Percentiles rank a stretch among this genome's conserved stretches.
phyloP scores from a whole-genome alignment of 2,113 vertebrate genomes.

The Neogobius melanostomus region DNA sequence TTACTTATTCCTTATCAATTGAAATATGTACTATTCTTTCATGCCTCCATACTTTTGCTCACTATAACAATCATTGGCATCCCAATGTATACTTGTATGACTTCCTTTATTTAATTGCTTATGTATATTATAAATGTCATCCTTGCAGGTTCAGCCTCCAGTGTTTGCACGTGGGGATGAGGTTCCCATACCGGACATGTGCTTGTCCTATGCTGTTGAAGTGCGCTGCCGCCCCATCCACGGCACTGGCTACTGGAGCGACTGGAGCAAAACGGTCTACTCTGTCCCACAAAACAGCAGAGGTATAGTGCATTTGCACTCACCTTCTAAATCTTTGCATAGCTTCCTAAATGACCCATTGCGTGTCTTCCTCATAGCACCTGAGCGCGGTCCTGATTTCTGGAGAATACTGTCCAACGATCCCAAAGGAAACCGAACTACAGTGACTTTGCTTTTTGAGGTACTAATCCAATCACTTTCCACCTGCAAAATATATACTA shows the following conservation, averaged over 20 bases:
- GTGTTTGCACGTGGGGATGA: constrained; percentile 35
- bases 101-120: not conserved
- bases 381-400: constrained; percentile 86
- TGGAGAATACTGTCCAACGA: constrained; percentile 83
- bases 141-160: constrained; percentile 57
- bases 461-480: constrained; percentile 61
- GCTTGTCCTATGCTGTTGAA: constrained; percentile 77
- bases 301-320: constrained; percentile 77
- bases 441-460: constrained; percentile 87
- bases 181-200: constrained; percentile 71
- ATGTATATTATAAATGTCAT: constrained; percentile 3
- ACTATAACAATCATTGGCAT: too few species aligned
- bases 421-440: constrained; percentile 69
- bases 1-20: too few species aligned
- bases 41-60: too few species aligned
- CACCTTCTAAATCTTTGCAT: not conserved
- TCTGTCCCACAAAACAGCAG: constrained; percentile 77
- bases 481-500: too few species aligned
- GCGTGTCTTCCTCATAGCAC: constrained; percentile 70
- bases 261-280: constrained; percentile 81
- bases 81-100: too few species aligned
- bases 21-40: too few species aligned
- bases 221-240: constrained; percentile 79
- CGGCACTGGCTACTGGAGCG: constrained; percentile 82
- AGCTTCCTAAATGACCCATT: not conserved